Percentiles rank a stretch among this genome's conserved stretches.
phyloP scores from a whole-genome alignment of 2,113 vertebrate species.

The Lepus europaeus region DNA sequence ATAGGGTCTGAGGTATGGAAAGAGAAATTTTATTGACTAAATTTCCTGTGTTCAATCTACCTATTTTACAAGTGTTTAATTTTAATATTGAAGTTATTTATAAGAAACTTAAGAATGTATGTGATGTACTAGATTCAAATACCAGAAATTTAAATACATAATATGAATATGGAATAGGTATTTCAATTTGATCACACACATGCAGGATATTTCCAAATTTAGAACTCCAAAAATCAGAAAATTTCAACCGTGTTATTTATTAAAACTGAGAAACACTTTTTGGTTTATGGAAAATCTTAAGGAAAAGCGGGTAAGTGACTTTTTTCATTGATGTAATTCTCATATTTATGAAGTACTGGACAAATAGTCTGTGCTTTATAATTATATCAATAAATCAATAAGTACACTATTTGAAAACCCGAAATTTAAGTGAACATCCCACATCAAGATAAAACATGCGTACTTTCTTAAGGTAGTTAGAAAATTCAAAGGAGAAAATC shows the following conservation, averaged over 20 bases:
- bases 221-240: not conserved
- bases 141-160: not conserved
- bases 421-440: not conserved
- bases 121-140: not conserved
- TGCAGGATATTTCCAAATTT: not conserved
- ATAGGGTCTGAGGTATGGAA: not conserved
- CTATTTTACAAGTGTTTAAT: not conserved
- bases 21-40: not conserved
- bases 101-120: not conserved
- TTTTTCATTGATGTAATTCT: not conserved
- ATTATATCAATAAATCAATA: not conserved
- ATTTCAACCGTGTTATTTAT: not conserved
- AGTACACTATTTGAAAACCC: not conserved
- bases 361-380: not conserved
- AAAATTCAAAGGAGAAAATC: not conserved
- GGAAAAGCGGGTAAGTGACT: not conserved
- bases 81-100: constrained; percentile 17
- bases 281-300: not conserved
- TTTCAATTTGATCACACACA: not conserved
- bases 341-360: not conserved
- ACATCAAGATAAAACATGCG: not conserved
- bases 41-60: not conserved
- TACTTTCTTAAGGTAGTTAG: not conserved
- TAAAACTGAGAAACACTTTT: not conserved
- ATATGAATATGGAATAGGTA: not conserved